Evolutionary conservation across 2,113 vertebrate species (phyloP).

Genomic region (Cheirogaleus medius): DNA sequence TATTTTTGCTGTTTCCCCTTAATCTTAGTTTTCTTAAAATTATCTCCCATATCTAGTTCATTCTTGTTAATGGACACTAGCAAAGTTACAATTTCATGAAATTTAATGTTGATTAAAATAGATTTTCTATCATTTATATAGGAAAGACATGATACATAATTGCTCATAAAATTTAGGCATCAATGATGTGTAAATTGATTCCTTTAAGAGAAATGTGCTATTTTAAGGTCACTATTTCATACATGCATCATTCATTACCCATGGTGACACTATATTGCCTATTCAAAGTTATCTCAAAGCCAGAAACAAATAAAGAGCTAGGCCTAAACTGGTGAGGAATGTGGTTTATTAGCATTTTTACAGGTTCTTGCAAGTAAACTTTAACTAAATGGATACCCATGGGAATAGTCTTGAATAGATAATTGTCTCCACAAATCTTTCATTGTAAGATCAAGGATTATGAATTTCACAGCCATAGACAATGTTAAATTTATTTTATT

Average conservation of each 20-base stretch:
- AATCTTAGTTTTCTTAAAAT: conserved; percentile 50
- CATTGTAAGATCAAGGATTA: conserved; percentile 54
- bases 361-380: conserved; percentile 67
- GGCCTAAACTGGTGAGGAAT: conserved; percentile 56
- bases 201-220: conserved; percentile 73
- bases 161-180: conserved; percentile 63
- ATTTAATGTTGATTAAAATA: conserved; percentile 73
- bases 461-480: conserved; percentile 61
- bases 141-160: conserved; percentile 69
- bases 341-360: conserved; percentile 76
- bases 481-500: conserved; percentile 70
- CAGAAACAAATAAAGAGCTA: conserved; percentile 60
- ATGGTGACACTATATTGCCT: conserved; percentile 66
- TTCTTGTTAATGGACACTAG: conserved; percentile 24
- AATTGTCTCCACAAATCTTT: conserved; percentile 67
- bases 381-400: conserved; percentile 71
- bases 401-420: conserved; percentile 64
- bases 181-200: conserved; percentile 64
- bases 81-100: conserved; percentile 49
- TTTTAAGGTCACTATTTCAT: conserved; percentile 73
- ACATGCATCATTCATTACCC: conserved; percentile 75
- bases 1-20: background rate
- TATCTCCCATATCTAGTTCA: background rate
- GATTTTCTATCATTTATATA: conserved; percentile 70
- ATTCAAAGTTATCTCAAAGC: conserved; percentile 64